Evolutionary conservation across 2,888 invertebrate genomes (phyloP), one percentile per base, ranked within the genome.

Genomic region (Sisyra nigra): DNA sequence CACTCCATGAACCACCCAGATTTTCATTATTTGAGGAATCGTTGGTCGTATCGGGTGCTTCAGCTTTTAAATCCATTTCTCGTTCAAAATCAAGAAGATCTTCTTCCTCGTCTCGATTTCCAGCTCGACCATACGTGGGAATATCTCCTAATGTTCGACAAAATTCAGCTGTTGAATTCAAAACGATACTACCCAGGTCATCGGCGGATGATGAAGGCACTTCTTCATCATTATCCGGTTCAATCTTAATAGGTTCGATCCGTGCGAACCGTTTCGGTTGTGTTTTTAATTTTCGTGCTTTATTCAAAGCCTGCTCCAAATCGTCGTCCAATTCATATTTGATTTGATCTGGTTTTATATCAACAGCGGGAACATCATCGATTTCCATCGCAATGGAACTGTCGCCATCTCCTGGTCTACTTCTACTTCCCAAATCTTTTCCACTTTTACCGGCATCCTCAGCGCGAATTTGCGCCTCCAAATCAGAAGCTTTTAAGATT

Each of bases 101-200:
- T 43, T 77, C 76, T 51, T 82, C 83, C 55, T 84, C 83, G 55
- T 91, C 88, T 29, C 91, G 69, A 66, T 92, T 91, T 29, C 91
- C 91, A 14, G 89, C 81, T 60, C 80, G 80, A 11, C 91, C 93
- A 59, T 92, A 92, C 0, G 92, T 92, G 44, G 94, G 93, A 54
- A 93, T 92, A 59, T 94, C 93, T 1, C 94, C 62, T 6, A 96
- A 71, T 37, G 92, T 91, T 53, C 94, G 77, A 58, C 96, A 96
- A 68, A 96, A 96, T 70, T 96, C 96, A 0, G 94, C 93, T 1
- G 93, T 94, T 1, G 91, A 81, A 68, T 96, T 92, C 44, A 96
- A 66, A 45, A 83, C 75, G 55, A 94, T 93, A 51, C 73, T 71
- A 3, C 66, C 67, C 19, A 49, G 51, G 42, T 58, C 63, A 7